A percentile compares a stretch with the other conserved stretches of the same genome.
These are phyloP conservation scores for Crambe crambe DNA, from an alignment of 37 sponge, comb jelly and placozoan genomes.

Conservation along the genomic window DNA sequence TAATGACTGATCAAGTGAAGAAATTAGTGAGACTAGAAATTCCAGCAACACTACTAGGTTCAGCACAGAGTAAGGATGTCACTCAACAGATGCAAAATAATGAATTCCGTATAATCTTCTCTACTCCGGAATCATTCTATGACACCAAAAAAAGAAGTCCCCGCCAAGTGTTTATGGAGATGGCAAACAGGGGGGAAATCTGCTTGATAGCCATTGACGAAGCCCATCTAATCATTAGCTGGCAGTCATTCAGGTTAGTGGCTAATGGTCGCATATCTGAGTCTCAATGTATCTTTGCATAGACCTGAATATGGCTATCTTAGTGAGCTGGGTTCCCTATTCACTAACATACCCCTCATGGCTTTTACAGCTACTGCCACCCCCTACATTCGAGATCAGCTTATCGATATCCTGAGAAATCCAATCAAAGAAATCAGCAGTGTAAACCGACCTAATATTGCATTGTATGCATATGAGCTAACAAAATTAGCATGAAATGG, in stretches of 20 bases:
- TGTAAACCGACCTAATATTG: no score
- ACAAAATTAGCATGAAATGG: no score
- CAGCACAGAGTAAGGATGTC: conserved; percentile 11
- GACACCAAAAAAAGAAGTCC: neutral
- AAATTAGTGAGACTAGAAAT: neutral
- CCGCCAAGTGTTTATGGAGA: conserved; percentile 4
- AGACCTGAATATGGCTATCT: conserved; percentile 16
- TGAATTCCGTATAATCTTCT: neutral
- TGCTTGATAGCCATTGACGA: conserved; percentile 46
- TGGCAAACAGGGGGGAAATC: neutral
- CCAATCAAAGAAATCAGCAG: no score
- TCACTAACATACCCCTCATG: conserved; percentile 34
- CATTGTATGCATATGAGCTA: no score
- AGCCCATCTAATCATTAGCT: conserved; percentile 37
- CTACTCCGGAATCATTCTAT: conserved; percentile 28
- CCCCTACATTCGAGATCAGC: no score
- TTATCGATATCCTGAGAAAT: no score
- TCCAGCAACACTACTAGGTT: neutral
- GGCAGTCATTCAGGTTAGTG: conserved; percentile 35
- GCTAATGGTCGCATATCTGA: no score
- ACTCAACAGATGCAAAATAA: conserved; percentile 1
- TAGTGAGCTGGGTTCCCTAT: neutral
- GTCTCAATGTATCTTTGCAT: no score
- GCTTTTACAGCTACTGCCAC: conserved; percentile 54
- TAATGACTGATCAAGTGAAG: conserved; percentile 15